Evolutionary conservation across 2,113 vertebrate species (phyloP).

Genomic region (Uria lomvia): DNA sequence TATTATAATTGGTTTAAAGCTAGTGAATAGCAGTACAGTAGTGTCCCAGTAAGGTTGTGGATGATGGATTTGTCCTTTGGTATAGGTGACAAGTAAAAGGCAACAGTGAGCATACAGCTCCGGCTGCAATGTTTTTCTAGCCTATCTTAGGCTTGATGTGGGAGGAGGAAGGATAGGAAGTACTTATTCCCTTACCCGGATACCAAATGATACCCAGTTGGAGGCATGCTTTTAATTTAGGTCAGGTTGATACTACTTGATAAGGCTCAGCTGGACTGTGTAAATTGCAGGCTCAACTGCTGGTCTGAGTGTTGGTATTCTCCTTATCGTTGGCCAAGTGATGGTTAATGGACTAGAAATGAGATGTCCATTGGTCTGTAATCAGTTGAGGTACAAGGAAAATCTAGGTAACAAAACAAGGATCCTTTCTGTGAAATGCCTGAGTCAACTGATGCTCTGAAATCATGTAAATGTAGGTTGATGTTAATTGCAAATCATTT

Average conservation of each 20-base stretch:
- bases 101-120: background rate
- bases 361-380: background rate
- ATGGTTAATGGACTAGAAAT: background rate
- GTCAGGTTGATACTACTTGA: background rate
- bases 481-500: background rate
- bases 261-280: background rate
- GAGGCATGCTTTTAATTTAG: background rate
- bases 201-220: background rate
- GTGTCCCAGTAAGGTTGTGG: background rate
- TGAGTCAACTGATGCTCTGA: background rate
- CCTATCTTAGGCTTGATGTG: background rate
- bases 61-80: background rate
- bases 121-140: background rate
- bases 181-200: background rate
- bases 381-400: background rate
- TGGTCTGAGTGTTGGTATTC: background rate
- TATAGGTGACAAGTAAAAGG: background rate
- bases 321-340: background rate
- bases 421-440: background rate
- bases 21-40: background rate
- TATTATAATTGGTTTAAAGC: background rate
- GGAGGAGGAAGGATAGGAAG: too few species aligned
- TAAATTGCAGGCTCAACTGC: background rate
- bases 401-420: background rate
- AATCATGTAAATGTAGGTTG: background rate